Evolutionary conservation across 2,113 vertebrate species (phyloP).

Genomic region (Dasyornis broadbenti): DNA sequence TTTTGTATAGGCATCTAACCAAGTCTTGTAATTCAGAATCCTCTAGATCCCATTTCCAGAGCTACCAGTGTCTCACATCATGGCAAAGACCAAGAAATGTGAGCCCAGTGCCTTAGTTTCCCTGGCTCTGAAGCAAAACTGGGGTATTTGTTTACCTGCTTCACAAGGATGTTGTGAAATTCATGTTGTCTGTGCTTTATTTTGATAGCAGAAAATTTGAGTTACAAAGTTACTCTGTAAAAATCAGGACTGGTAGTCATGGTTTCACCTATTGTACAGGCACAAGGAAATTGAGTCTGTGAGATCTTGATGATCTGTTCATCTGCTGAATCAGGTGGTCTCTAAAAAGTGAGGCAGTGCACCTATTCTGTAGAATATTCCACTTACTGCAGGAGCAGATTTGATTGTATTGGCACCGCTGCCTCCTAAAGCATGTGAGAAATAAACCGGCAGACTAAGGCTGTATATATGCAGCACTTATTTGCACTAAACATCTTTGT

Average conservation of each 20-base stretch:
- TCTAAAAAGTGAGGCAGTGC: background rate
- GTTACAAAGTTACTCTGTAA: background rate
- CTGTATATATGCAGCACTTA: background rate
- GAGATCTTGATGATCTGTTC: background rate
- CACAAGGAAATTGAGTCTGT: background rate
- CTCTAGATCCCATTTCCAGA: background rate
- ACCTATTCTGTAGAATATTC: background rate
- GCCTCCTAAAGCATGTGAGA: background rate
- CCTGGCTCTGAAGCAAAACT: background rate
- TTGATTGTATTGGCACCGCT: background rate
- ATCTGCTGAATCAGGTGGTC: background rate
- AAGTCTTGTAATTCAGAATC: background rate
- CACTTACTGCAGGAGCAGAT: background rate
- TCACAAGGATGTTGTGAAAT: background rate
- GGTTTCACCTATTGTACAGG: fast-evolving
- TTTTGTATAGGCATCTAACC: background rate
- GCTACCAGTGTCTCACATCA: background rate
- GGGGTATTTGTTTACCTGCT: background rate
- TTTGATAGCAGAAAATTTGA: background rate
- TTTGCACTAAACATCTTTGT: background rate
- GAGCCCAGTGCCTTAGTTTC: background rate
- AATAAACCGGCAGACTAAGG: background rate
- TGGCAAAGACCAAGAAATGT: background rate
- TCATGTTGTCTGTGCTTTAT: background rate
- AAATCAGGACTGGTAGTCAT: background rate